Conservation (phyloP, 1,140 invertebrate species). For the Halesus radiatus region DNA sequence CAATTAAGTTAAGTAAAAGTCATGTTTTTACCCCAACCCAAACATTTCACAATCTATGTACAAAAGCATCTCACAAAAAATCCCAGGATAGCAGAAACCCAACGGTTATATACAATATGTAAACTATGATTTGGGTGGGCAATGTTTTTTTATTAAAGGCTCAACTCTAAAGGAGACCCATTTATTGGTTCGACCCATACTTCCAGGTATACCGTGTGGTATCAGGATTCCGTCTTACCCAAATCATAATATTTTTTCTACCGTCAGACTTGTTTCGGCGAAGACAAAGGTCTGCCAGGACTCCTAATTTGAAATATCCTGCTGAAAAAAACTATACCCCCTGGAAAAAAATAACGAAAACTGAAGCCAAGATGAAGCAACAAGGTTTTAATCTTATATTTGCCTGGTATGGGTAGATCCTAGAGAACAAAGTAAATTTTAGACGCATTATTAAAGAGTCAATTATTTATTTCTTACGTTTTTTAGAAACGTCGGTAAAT, state of each 20-base stretch:
- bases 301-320: conserved; percentile 35
- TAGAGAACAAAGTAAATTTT: too few species aligned
- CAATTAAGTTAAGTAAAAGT: too few species aligned
- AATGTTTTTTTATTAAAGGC: not conserved
- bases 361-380: too few species aligned
- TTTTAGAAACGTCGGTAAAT: too few species aligned
- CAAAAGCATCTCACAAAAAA: too few species aligned
- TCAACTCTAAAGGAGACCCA: not conserved
- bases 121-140: conserved; percentile 20
- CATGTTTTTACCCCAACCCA: too few species aligned
- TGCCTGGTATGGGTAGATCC: too few species aligned
- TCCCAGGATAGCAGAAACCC: too few species aligned
- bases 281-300: conserved; percentile 33
- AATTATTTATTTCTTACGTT: too few species aligned
- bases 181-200: not conserved
- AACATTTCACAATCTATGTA: too few species aligned
- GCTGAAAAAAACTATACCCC: conserved; percentile 8
- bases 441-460: too few species aligned
- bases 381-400: too few species aligned
- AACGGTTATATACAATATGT: not conserved
- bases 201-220: not conserved
- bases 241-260: conserved; percentile 23
- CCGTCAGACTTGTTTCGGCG: conserved; percentile 18
- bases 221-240: conserved; percentile 2
- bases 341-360: not conserved